A percentile compares a stretch with the other conserved stretches of the same genome.
Conservation (phyloP, 1,140 invertebrate species). For the Hycleus phaleratus region DNA sequence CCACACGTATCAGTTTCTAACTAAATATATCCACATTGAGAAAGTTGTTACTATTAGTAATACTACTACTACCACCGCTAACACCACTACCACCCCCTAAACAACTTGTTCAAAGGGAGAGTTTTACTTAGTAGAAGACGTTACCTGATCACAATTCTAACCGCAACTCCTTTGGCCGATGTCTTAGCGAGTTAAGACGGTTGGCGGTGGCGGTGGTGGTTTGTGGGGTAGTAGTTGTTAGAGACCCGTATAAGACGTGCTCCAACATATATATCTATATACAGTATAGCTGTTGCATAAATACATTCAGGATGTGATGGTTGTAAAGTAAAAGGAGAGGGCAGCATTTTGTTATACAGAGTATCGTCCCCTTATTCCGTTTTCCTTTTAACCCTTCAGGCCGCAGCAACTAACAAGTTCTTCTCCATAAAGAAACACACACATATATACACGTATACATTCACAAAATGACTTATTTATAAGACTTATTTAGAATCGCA, state of each 20-base stretch:
- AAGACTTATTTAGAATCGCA: conserved; percentile 11
- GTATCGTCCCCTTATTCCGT: conserved; percentile 4
- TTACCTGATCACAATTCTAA: conserved; percentile 25
- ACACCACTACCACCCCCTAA: not conserved
- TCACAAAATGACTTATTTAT: conserved; percentile 29
- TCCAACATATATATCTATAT: not conserved
- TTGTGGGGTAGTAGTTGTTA: not conserved
- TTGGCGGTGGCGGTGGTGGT: not conserved
- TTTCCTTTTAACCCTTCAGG: conserved; percentile 19
- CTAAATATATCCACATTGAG: no score
- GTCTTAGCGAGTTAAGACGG: conserved; percentile 20
- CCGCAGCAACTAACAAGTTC: conserved; percentile 31
- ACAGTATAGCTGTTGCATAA: conserved; percentile 15
- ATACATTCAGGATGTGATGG: conserved; percentile 24
- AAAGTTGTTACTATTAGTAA: no score
- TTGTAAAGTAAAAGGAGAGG: no score
- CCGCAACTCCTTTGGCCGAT: conserved; percentile 22
- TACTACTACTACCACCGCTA: no score
- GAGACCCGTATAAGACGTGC: conserved; percentile 13
- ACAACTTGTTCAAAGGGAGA: conserved; percentile 19
- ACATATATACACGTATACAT: not conserved
- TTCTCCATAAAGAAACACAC: conserved; percentile 19
- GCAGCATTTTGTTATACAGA: no score
- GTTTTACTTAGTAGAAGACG: conserved; percentile 19
- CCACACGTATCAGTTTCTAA: no score